Evolutionary conservation across 1,140 invertebrate genomes (phyloP).

Genomic region (Dreissena polymorpha): DNA sequence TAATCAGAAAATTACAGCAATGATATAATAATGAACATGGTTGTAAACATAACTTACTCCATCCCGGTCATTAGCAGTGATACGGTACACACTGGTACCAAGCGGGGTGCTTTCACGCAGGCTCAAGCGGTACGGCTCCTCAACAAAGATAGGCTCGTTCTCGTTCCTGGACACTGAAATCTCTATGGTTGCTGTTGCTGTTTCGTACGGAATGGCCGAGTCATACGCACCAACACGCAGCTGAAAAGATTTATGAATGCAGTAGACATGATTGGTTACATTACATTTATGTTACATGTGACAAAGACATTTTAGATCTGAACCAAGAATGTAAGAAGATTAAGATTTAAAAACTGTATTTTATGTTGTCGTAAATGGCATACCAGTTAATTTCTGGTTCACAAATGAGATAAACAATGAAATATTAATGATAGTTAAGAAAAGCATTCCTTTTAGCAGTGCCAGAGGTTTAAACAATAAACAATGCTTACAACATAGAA

Average conservation of each 20-base stretch:
- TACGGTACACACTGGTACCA: constrained; percentile 57
- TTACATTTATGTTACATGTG: no score
- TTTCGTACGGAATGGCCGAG: constrained; percentile 90
- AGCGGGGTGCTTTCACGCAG: constrained; percentile 85
- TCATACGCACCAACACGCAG: constrained; percentile 93
- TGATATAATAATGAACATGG: no score
- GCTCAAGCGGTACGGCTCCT: constrained; percentile 89
- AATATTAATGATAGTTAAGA: no score
- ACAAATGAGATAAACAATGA: no score
- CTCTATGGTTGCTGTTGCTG: constrained; percentile 66
- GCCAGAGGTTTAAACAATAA: constrained; percentile 80
- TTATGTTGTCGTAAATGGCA: no score
- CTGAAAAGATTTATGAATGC: constrained; percentile 48
- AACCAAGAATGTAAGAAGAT: no score
- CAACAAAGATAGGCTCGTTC: constrained; percentile 72
- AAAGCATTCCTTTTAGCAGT: no score
- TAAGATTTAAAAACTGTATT: no score
- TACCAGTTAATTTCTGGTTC: no score
- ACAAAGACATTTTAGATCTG: no score
- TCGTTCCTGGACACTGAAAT: constrained; percentile 61
- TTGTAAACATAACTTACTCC: constrained; percentile 21
- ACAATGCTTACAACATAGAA: constrained; percentile 34
- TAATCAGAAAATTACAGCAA: no score
- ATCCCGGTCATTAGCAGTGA: constrained; percentile 83
- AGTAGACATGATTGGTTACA: neutral